phyloP scores from a whole-genome alignment of 2,113 vertebrate species.

The Bubo scandiacus region DNA sequence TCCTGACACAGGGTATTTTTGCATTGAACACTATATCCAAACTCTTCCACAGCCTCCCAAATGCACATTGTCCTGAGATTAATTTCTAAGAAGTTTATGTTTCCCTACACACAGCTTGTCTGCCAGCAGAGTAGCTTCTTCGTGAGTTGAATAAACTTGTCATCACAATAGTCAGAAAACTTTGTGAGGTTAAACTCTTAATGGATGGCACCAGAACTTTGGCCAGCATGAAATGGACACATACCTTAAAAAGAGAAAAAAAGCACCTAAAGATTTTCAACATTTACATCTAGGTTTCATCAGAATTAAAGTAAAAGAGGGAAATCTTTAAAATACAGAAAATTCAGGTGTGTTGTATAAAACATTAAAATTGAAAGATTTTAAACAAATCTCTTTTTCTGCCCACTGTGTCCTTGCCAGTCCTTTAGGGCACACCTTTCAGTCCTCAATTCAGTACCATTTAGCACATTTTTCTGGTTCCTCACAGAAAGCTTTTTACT shows the following conservation, averaged over 20 bases:
- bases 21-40: background rate
- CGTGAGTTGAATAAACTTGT: background rate
- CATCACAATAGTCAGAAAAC: background rate
- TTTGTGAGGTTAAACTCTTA: background rate
- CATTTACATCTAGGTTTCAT: background rate
- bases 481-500: background rate
- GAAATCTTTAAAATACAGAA: background rate
- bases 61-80: background rate
- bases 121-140: background rate
- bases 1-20: background rate
- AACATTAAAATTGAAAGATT: background rate
- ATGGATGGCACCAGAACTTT: background rate
- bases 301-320: background rate
- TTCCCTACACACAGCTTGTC: background rate
- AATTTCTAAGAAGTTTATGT: background rate
- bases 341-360: background rate
- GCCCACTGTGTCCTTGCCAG: background rate
- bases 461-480: background rate
- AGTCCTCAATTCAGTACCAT: background rate
- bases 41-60: background rate
- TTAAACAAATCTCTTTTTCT: background rate
- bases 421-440: background rate
- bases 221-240: background rate
- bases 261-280: background rate
- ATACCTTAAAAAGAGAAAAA: background rate